Conservation (phyloP, 2,113 vertebrate species). For the Neodon shergylaensis region DNA sequence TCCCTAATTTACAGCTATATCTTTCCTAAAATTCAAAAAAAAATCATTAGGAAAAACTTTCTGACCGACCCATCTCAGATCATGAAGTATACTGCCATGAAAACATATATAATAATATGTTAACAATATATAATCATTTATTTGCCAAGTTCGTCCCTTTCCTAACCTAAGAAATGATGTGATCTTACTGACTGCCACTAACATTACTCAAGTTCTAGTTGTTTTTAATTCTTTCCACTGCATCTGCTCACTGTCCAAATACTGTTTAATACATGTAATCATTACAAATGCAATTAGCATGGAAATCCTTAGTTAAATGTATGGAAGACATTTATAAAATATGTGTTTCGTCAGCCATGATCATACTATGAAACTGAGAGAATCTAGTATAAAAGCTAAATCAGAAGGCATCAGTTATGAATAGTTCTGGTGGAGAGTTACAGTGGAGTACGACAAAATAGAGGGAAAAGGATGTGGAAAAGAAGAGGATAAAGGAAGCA, state of each 20-base stretch:
- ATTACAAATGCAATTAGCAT: not conserved
- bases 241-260: not conserved
- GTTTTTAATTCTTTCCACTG: not conserved
- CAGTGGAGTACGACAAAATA: not conserved
- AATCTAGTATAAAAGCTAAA: conserved; percentile 2
- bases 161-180: conserved; percentile 10
- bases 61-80: not conserved
- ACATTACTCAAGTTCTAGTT: not conserved
- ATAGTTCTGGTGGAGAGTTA: not conserved
- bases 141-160: not conserved
- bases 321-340: conserved; percentile 22
- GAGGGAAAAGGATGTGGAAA: too few species aligned
- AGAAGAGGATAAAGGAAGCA: not conserved
- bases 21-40: not conserved
- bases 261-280: conserved; percentile 17
- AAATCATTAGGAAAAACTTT: not conserved
- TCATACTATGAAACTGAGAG: not conserved
- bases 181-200: not conserved
- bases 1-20: not conserved
- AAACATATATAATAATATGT: not conserved
- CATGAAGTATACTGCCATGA: not conserved
- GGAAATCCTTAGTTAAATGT: not conserved
- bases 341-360: not conserved
- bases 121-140: not conserved
- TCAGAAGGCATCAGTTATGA: not conserved